Conservation (phyloP, 2,888 invertebrate genomes). For the Spodoptera littoralis region DNA sequence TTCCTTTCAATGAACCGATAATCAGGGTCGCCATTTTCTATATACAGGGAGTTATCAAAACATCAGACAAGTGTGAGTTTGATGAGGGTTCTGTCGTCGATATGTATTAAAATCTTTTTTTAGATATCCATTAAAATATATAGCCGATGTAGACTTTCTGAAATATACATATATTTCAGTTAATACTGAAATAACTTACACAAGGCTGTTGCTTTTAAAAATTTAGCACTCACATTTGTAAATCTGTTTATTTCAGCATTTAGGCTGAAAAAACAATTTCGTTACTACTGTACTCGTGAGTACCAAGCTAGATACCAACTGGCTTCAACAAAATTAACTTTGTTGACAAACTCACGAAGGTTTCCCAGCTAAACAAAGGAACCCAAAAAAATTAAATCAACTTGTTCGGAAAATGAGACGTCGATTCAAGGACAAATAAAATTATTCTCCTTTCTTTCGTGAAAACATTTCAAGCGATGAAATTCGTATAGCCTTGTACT, state of each 20-base stretch:
- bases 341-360: no score
- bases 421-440: constrained; percentile 32
- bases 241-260: no score
- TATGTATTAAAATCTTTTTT: constrained; percentile 39
- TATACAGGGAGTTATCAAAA: constrained; percentile 57
- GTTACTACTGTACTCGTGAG: no score
- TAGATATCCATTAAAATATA: constrained; percentile 39
- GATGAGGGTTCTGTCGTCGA: constrained; percentile 52
- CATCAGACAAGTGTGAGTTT: constrained; percentile 49
- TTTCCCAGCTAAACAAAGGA: background rate
- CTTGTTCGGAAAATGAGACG: constrained; percentile 27
- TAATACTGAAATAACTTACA: no score
- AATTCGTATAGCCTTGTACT: constrained; percentile 23
- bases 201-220: no score
- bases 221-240: no score
- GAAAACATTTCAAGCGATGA: constrained; percentile 17
- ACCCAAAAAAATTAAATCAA: constrained; percentile 15
- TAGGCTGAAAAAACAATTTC: no score
- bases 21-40: constrained; percentile 59
- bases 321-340: no score
- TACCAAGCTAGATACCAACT: no score
- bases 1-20: constrained; percentile 55
- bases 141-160: constrained; percentile 13
- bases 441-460: constrained; percentile 4
- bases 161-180: constrained; percentile 2